phyloP scores from a whole-genome alignment of 2,797 vertebrate species.

The Nasua narica region DNA sequence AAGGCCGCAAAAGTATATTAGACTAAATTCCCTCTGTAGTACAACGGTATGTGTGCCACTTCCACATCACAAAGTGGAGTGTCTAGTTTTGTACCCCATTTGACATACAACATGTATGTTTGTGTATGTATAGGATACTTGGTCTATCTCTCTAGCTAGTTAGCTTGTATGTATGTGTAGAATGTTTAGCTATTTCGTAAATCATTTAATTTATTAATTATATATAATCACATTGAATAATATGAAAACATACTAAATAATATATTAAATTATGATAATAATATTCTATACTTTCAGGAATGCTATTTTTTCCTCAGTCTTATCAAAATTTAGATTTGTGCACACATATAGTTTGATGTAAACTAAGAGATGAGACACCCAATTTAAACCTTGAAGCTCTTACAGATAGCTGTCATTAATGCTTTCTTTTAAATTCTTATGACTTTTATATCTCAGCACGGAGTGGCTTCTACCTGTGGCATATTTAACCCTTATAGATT shows the following conservation, averaged over 20 bases:
- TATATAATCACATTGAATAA: not conserved
- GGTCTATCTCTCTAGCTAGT: not conserved
- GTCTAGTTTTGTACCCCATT: not conserved
- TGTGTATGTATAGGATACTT: not conserved
- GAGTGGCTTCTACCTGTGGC: not conserved
- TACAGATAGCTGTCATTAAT: not conserved
- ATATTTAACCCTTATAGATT: not conserved
- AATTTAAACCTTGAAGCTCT: not conserved
- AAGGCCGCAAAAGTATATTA: not conserved
- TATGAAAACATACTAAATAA: not conserved
- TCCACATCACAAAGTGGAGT: not conserved
- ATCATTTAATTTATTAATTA: not conserved
- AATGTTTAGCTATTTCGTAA: not conserved
- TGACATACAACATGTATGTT: not conserved
- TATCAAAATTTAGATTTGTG: not conserved
- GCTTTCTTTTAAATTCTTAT: slow-evolving; percentile 23
- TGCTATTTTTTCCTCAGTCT: not conserved
- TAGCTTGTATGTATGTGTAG: not conserved
- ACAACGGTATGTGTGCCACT: not conserved
- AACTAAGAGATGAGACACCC: not conserved
- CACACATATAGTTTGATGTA: not conserved
- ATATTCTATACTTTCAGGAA: not conserved
- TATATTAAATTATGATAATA: not conserved
- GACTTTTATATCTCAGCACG: not conserved
- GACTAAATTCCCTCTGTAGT: not conserved